Percentiles rank a stretch among this genome's conserved stretches.
Evolutionary conservation across 35 echinoderm and acorn worm genomes (phyloP).

Genomic region (Acanthaster planci): DNA sequence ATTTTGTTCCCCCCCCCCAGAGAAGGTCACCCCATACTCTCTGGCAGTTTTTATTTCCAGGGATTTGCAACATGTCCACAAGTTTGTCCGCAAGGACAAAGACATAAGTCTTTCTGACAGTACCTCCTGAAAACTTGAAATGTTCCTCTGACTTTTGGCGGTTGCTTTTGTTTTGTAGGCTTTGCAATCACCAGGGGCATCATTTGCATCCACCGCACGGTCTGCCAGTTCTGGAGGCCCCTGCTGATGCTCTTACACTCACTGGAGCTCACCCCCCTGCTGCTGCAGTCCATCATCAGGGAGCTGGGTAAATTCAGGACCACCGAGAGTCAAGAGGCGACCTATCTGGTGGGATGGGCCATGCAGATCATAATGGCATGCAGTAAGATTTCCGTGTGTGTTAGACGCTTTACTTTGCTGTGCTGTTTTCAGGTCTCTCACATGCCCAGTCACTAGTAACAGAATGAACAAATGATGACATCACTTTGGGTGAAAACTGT

Average conservation of each 20-base stretch:
- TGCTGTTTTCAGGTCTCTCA: too few species aligned
- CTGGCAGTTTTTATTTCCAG: too few species aligned
- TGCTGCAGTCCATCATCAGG: constrained; percentile 16
- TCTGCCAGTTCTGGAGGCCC: constrained; percentile 35
- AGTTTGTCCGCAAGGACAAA: too few species aligned
- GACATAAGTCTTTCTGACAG: too few species aligned
- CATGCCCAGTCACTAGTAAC: too few species aligned
- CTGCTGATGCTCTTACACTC: constrained; percentile 27
- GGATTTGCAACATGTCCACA: too few species aligned
- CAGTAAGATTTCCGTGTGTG: neutral
- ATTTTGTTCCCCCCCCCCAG: too few species aligned
- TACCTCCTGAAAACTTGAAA: too few species aligned
- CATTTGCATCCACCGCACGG: neutral
- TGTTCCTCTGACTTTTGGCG: too few species aligned
- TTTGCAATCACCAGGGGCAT: neutral
- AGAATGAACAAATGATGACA: too few species aligned
- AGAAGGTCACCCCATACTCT: too few species aligned
- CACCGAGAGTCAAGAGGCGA: neutral
- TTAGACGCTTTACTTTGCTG: neutral
- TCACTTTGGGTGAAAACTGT: too few species aligned
- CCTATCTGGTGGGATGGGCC: constrained; percentile 21
- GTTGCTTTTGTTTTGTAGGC: neutral
- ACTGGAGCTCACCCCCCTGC: constrained; percentile 23
- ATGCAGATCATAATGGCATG: constrained; percentile 29
- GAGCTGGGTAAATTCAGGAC: constrained; percentile 25